These are phyloP conservation scores for Sceloporus undulatus DNA, from an alignment of 2,113 vertebrate species.

Conservation along the genomic window DNA sequence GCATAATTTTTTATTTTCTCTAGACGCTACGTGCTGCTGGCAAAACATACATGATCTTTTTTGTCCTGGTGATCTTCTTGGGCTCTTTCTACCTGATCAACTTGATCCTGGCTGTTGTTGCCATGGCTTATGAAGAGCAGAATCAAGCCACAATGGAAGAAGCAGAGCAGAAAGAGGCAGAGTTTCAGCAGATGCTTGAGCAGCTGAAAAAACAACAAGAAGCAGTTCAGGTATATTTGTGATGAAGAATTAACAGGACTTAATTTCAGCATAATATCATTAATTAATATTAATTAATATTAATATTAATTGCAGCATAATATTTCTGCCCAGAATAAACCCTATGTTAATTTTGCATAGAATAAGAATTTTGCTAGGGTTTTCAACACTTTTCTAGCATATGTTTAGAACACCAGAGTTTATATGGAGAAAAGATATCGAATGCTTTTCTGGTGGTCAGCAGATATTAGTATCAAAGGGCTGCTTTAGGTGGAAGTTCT, in stretches of 20 bases:
- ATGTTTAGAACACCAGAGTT: too few relatives aligned
- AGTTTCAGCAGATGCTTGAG: constrained; percentile 90
- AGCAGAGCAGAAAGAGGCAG: constrained; percentile 88
- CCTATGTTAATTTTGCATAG: too few relatives aligned
- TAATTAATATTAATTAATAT: too few relatives aligned
- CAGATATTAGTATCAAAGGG: too few relatives aligned
- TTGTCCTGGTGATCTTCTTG: constrained; percentile 97
- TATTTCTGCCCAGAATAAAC: too few relatives aligned
- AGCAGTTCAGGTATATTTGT: constrained; percentile 84
- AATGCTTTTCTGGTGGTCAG: too few relatives aligned
- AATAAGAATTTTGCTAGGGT: too few relatives aligned
- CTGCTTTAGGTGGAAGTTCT: too few relatives aligned
- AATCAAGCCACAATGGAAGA: constrained; percentile 93
- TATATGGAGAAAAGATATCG: too few relatives aligned
- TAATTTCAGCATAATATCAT: neutral
- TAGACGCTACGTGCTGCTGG: constrained; percentile 92
- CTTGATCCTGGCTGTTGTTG: constrained; percentile 96
- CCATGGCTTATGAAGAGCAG: constrained; percentile 99
- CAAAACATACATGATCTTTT: constrained; percentile 97
- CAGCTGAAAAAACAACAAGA: constrained; percentile 90
- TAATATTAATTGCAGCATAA: too few relatives aligned
- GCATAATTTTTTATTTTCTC: constrained; percentile 31
- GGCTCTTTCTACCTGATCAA: constrained; percentile 98
- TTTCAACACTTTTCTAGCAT: too few relatives aligned
- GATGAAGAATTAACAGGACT: constrained; percentile 21